Base-by-base conservation (phyloP, 2,113 vertebrate species). In the Megaceryle maxima region DNA sequence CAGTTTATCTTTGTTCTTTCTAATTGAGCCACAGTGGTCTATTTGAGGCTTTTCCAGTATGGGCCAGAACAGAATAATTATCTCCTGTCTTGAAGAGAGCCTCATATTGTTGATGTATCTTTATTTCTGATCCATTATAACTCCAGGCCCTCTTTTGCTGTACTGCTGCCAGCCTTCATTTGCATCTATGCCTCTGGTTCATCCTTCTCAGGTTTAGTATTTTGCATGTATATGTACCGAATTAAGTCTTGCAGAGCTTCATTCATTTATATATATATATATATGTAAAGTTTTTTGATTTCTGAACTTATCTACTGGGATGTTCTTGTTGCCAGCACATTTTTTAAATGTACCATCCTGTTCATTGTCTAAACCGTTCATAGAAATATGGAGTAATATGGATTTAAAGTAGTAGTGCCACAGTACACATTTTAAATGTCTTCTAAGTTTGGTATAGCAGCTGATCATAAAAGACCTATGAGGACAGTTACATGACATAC, bases 101-200 rank as follows among this genome's bases (percentile, higher is more conserved):
- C 77, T 92, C n/a, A 44, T 48, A 69, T 69, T 83, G 46, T 88
- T 80, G 76, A 35, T 3, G 1, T 46, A 62, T 83, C 59, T 83
- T 83, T 74, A 70, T 95, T 95, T 91, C 88, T 87, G 50, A 92
- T 69, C 55, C 50, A 50, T 62, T 88, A 12, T 92, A 83, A 88
- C 63, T 86, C 63, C 72, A 88, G 26, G 50, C 73, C 31, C 28
- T 92, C 28, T 90, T 89, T 56, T 35, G 16, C 41, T 83, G 64
- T 73, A 59, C 64, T 70, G 50, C 72, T 95, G 76, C 64, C 83
- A 91, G 29, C 35, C 12, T 88, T 18, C 19, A 37, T 88, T 88
- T 83, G 67, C 7, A 2, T 56, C 63, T 76, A 41, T 76, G 63
- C 35, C 63, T 83, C 60, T 86, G 46, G 33, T 86, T 94, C 44